Evolutionary conservation across 2,888 invertebrate genomes (phyloP), one percentile per base, ranked within the genome.

Genomic region (Leptopilina drosophilae): DNA sequence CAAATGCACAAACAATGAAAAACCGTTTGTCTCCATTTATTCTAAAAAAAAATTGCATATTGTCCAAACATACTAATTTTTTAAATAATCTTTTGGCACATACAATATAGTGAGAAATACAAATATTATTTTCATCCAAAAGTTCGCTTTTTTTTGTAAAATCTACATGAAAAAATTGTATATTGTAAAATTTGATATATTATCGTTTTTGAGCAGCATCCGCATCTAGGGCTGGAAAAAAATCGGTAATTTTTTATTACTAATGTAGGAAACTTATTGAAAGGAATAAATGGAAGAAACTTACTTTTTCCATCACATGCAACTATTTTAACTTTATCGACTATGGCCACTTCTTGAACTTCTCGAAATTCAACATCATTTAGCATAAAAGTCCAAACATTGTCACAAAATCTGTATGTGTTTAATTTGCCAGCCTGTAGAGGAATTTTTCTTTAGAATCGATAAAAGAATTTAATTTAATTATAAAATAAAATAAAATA

Each of bases 341-440:
- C 97, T 92, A 96, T 96, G 12, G 97, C 97, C 83, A 98, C 95
- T 91, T 98, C 98, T 90, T 98, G 97, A 0, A 98, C 97, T 92
- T 99, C 99, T 86, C 98, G 94, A 90, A 99, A 99, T 92, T 99
- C 99, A 9, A 99, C 99, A 93, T 99, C 97, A 90, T 98, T 98
- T 87, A 99, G 94, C 95, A 99, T 98, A 90, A 99, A 98, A 7
- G 99, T 99, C 99, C 99, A 99, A 1, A 99, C 99, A 93, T 99
- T 99, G 93, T 99, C 99, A 94, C 99, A 99, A 93, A 99, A 99
- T 89, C 99, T 96, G 94, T 94, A 96, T 0, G 96, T 96, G 87
- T 96, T 96, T 85, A 96, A 91, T 93, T 96, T 96, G 77, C 95
- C 96, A 84, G 96, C 96, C 91, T 91, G 76, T 49, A 87, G 87